Conservation (phyloP, 2,888 invertebrate species). For the Drosophila paranaensis region DNA sequence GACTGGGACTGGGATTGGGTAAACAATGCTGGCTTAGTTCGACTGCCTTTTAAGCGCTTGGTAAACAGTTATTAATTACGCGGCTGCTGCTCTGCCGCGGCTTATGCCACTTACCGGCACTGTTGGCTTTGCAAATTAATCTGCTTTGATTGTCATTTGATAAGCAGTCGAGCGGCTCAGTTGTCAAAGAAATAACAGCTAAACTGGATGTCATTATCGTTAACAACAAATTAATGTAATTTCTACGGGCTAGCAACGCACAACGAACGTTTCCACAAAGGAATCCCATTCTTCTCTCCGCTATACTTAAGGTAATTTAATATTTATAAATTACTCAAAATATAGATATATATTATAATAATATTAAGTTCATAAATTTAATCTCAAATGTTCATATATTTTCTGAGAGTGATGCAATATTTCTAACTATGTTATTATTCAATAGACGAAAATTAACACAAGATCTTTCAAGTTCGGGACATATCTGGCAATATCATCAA, state of each 20-base stretch:
- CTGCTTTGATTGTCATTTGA: constrained; percentile 74
- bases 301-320: not conserved
- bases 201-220: constrained; percentile 42
- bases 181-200: constrained; percentile 60
- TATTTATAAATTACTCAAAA: not conserved
- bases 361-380: too few species aligned
- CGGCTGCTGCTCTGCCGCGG: constrained; percentile 45
- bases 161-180: constrained; percentile 34
- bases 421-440: too few species aligned
- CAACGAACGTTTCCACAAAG: not conserved
- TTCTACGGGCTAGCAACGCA: constrained; percentile 15
- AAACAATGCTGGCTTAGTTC: constrained; percentile 47
- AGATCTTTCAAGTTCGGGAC: too few species aligned
- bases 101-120: constrained; percentile 59
- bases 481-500: not conserved
- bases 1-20: not conserved
- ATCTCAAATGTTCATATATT: too few species aligned
- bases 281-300: not conserved
- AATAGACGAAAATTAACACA: too few species aligned
- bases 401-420: too few species aligned
- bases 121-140: constrained; percentile 63
- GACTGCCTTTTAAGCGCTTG: constrained; percentile 63
- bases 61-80: constrained; percentile 77
- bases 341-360: too few species aligned
- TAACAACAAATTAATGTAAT: constrained; percentile 35